These are phyloP conservation scores for Gallinago media DNA, from an alignment of 2,113 vertebrate genomes.

Conservation along the genomic window DNA sequence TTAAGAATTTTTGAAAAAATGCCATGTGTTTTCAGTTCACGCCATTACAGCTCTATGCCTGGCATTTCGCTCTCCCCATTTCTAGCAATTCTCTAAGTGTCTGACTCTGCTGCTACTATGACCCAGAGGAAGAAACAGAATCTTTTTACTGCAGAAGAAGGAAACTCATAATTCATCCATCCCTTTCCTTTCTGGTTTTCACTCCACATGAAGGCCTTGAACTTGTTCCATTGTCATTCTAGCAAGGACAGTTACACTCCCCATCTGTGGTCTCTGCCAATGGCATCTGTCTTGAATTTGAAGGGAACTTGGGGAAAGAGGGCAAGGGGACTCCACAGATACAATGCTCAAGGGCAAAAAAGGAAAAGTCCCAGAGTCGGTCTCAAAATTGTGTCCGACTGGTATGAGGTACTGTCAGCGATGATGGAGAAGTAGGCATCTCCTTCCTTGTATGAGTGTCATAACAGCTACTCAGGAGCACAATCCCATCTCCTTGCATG, in stretches of 20 bases:
- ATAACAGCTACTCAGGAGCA: background rate
- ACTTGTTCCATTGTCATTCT: background rate
- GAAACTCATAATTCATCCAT: background rate
- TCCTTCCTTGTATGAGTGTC: background rate
- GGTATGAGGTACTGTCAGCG: accelerated
- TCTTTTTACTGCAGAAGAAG: background rate
- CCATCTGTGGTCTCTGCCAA: background rate
- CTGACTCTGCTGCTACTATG: background rate
- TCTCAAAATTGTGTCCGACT: accelerated
- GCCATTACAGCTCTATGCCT: accelerated
- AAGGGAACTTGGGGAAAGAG: background rate
- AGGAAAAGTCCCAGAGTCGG: background rate
- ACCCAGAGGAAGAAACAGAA: background rate
- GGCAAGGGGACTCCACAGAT: accelerated
- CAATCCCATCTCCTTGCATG: accelerated
- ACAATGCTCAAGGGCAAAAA: background rate
- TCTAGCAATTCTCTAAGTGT: background rate
- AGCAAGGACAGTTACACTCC: background rate
- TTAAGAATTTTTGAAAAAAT: background rate
- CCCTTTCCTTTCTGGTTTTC: background rate
- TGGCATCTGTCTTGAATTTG: background rate
- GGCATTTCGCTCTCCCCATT: background rate
- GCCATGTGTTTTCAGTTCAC: background rate
- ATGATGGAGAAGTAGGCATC: background rate
- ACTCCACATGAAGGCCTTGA: background rate